Base-by-base conservation (phyloP, 2,888 invertebrate genomes). In the Scaeva pyrastri region DNA sequence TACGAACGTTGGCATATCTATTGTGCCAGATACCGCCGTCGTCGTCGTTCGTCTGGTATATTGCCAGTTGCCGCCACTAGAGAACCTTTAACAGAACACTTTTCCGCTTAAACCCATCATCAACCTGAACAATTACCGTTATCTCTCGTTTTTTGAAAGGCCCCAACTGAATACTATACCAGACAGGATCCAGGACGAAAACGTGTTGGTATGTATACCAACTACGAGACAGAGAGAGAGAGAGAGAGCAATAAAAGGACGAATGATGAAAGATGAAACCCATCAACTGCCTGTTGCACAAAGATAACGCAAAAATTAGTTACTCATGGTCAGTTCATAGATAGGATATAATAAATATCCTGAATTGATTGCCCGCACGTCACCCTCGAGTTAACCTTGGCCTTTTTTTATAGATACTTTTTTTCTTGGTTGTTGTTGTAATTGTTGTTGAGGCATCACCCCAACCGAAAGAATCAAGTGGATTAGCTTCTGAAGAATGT, bases 211-310 rank as follows among this genome's bases (percentile, higher is more conserved):
- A n/a, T n/a, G n/a, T n/a, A n/a, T n/a, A n/a, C 11, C 36, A 8
- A 31, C 31, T 31, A 31, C 2, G 31, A 31, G 6, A 7, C 10
- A 31, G 31, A 66, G 66, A 31, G 52, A 36, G 6, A 7, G 16
- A 31, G 31, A 66, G 66, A 31, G 52, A 36, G 31, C n/a, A 45
- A 66, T 31, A 39, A 52, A 68, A 52, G 21, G 23, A 68, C 11
- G n/a, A 52, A 60, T 52, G 14, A 21, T 41, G 60, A 45, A 12
- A 36, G 19, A 58, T 64, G 62, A 66, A 68, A 52, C 68, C 68
- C 52, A 52, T 52, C 68, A 80, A 64, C 66, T 62, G 74, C 80
- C 74, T 80, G 80, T 80, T 80, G 80, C 80, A 80, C 70, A 36
- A 39, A 55, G 80, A 80, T 75, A 75, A 75, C 68, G 45, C 19